Base-by-base conservation (phyloP, 1,140 invertebrate genomes). In the Drosophila kepulauana region DNA sequence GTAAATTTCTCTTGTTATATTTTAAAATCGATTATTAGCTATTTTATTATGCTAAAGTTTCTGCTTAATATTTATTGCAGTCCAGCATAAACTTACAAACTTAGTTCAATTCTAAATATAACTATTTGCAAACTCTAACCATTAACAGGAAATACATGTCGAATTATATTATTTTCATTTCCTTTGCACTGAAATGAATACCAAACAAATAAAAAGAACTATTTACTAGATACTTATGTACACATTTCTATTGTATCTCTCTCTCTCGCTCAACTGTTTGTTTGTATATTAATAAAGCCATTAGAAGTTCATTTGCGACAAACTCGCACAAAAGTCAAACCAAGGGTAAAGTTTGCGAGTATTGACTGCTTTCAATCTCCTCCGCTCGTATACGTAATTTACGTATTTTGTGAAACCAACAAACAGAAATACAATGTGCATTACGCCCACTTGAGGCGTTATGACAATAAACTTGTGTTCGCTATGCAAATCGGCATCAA, bases 291-390 rank as follows among this genome's bases (percentile, higher is more conserved):
- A 38, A 56, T 35, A 35, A 16, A 38, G 52, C 51, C 28, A 33
- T 54, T 54, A 54, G 13, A 56, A 46, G 5, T 4, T 38, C 74
- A 64, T 78, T 64, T 71, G 49, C 46, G 51, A 49, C 61, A 63
- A 25, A 67, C 65, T 79, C 43, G 15, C 49, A 38, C 62, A 81
- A 56, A 86, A 79, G 82, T 86, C 82, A 76, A 68, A 62, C 66
- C 70, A 86, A 86, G 82, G 82, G 81, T 86, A 81, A 64, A 65
- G 54, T 43, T 48, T 38, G 52, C 13, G 20, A 75, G 79, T 69
- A 75, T 79, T 79, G 78, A 75, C 69, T 65, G 59, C 13, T 74
- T 68, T 65, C 15, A 13, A 59, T 45, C 56, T 38, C 20, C 20
- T 25, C 20, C 20, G 20, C 20, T 25, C 20, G 20, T 25, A 25